Conservation (phyloP, 1,140 invertebrate genomes). For the Cydia amplana region DNA sequence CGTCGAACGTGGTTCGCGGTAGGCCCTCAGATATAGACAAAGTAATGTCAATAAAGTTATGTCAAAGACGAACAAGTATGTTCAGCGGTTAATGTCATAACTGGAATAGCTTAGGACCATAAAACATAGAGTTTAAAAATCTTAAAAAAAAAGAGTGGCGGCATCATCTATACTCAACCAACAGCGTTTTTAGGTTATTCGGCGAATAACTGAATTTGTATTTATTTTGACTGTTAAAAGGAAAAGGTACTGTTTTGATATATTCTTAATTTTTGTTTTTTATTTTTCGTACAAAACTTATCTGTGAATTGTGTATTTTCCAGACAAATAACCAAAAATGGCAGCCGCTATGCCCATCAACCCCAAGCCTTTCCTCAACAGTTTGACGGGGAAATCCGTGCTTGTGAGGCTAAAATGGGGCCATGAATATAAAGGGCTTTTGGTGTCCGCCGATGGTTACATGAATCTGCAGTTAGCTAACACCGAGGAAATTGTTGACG, state of each 20-base stretch:
- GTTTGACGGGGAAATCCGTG: slow-evolving; percentile 97
- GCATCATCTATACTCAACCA: neutral
- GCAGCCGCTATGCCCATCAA: slow-evolving; percentile 96
- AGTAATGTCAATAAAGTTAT: neutral
- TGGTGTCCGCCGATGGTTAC: slow-evolving; percentile 99
- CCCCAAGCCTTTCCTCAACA: slow-evolving; percentile 99
- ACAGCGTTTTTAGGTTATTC: slow-evolving; percentile 5
- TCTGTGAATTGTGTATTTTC: slow-evolving; percentile 35
- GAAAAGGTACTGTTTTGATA: neutral
- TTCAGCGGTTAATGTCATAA: neutral
- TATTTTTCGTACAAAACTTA: neutral
- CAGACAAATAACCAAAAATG: slow-evolving; percentile 58
- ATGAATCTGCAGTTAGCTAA: slow-evolving; percentile 99
- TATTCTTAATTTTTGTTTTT: neutral
- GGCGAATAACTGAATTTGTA: slow-evolving; percentile 8
- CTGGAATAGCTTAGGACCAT: neutral
- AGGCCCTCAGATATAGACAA: too few species aligned
- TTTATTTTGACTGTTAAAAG: slow-evolving; percentile 12
- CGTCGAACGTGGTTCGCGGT: too few species aligned
- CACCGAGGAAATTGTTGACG: slow-evolving; percentile 98
- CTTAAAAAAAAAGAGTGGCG: slow-evolving; percentile 2
- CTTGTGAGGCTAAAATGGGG: slow-evolving; percentile 99
- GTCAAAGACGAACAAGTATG: neutral
- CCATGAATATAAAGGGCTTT: slow-evolving; percentile 98
- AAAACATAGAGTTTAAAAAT: neutral